These are phyloP conservation scores for Gnathonemus echidnorhynchus DNA, from an alignment of 2,113 vertebrate genomes.

Conservation along the genomic window DNA sequence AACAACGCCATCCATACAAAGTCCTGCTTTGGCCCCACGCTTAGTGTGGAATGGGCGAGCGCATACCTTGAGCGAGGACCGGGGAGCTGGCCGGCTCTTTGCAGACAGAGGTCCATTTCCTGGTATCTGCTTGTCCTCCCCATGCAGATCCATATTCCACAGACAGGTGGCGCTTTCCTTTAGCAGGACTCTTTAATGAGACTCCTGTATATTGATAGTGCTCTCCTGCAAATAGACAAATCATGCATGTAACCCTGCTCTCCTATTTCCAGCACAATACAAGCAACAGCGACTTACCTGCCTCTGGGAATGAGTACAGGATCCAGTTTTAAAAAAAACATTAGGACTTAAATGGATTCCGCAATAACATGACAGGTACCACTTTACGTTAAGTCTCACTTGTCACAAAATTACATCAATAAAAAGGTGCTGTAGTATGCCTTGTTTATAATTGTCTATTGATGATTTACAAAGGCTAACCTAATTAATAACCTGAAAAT, in stretches of 20 bases:
- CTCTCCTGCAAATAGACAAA: conserved; percentile 58
- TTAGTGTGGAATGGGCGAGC: neutral
- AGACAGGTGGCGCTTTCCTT: conserved; percentile 39
- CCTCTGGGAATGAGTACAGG: neutral
- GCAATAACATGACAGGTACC: neutral
- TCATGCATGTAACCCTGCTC: conserved; percentile 46
- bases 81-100: conserved; percentile 28
- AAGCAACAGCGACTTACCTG: neutral
- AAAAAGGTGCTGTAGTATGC: neutral
- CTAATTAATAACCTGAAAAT: neutral
- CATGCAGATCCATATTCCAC: conserved; percentile 48
- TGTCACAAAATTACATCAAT: neutral
- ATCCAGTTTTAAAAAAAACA: neutral
- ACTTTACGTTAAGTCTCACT: neutral
- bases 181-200: conserved; percentile 44
- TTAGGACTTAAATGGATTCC: neutral
- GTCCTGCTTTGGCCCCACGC: neutral
- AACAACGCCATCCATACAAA: neutral
- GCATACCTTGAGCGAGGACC: conserved; percentile 52
- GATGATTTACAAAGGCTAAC: neutral
- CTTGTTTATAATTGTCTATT: no score
- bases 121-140: conserved; percentile 33
- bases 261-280: neutral
- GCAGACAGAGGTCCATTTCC: conserved; percentile 41
- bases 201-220: conserved; percentile 51